Evolutionary conservation across 2,888 invertebrate genomes (phyloP), one percentile per base, ranked within the genome.

Genomic region (Pseudoips prasinana): DNA sequence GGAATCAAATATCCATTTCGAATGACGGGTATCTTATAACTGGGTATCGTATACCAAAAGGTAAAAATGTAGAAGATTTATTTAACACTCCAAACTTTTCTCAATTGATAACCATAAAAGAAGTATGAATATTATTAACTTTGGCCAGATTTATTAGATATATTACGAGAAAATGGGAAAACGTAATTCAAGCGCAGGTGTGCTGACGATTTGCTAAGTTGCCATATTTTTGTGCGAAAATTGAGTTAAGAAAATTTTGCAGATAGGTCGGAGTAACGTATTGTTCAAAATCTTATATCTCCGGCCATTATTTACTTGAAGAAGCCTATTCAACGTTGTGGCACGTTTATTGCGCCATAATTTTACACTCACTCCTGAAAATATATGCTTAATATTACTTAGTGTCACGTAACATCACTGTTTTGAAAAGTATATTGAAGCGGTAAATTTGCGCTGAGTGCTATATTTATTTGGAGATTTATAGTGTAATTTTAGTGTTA

Each of bases 101-200:
- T 17, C 52, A 55, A 66, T 60, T 65, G 60, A 65, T 61, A 69
- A 57, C 58, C 62, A 58, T 62, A 65, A 66, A 68, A 58, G 56
- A 63, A 54, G 53, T 65, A 78, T 75, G 76, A 79, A 81, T 82
- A 63, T 76, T 75, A 73, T 59, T 64, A 75, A 78, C 64, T 74
- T 77, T 69, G 59, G 56, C 60, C 52, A 74, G 78, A 86, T 87
- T 87, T 87, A 87, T 86, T 76, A 75, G 66, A 67, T 69, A 68
- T 82, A 84, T 86, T 81, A 86, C 73, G 67, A 60, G 64, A 57
- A 76, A 83, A 84, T 77, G 76, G 78, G 70, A 66, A 73, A 74
- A 57, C 85, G 82, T 87, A 79, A 82, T 74, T 87, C 87, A 84
- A 45, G 72, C 81, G 66, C 87, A 87, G 86, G 86, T 87, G 87